Conservation (phyloP, 2,888 invertebrate species). For the Clanis bilineata region DNA sequence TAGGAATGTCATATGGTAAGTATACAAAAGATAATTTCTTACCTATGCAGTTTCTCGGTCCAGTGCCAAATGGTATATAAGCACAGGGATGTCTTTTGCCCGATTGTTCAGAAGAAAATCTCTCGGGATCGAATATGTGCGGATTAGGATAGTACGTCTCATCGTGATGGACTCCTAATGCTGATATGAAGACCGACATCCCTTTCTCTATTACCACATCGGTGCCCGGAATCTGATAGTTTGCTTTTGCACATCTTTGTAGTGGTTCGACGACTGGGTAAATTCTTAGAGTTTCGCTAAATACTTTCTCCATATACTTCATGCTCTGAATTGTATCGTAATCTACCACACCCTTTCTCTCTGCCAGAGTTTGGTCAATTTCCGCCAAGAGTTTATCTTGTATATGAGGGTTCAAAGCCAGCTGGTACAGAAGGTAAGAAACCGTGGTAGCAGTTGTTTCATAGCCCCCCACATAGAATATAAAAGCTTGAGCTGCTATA, state of each 20-base stretch:
- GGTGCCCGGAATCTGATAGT: slow-evolving; percentile 57
- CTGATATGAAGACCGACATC: slow-evolving; percentile 46
- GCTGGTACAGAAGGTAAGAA: slow-evolving; percentile 51
- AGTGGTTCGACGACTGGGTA: slow-evolving; percentile 65
- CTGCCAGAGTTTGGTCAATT: slow-evolving; percentile 47
- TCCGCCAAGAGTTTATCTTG: slow-evolving; percentile 54
- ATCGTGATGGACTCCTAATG: slow-evolving; percentile 63
- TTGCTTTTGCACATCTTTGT: slow-evolving; percentile 48
- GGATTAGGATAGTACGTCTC: slow-evolving; percentile 64
- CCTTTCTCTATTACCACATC: slow-evolving; percentile 53
- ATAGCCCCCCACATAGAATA: slow-evolving; percentile 69
- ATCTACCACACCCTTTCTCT: slow-evolving; percentile 48
- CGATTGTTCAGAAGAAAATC: slow-evolving; percentile 56
- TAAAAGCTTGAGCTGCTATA: slow-evolving; percentile 62
- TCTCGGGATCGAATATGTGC: slow-evolving; percentile 67
- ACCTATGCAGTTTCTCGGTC: slow-evolving; percentile 70
- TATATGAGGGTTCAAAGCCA: slow-evolving; percentile 56
- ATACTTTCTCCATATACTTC: slow-evolving; percentile 59
- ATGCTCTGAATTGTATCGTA: slow-evolving; percentile 61
- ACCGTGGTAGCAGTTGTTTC: slow-evolving; percentile 68
- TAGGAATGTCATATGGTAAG: too few species aligned
- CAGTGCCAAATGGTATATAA: slow-evolving; percentile 65
- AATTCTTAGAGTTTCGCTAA: slow-evolving; percentile 62
- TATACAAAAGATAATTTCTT: slow-evolving; percentile 29
- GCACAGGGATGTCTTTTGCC: slow-evolving; percentile 50